Percentiles rank a stretch among this genome's conserved stretches.
These are phyloP conservation scores for Eretmocerus hayati DNA, from an alignment of 2,888 invertebrate species.

Conservation along the genomic window DNA sequence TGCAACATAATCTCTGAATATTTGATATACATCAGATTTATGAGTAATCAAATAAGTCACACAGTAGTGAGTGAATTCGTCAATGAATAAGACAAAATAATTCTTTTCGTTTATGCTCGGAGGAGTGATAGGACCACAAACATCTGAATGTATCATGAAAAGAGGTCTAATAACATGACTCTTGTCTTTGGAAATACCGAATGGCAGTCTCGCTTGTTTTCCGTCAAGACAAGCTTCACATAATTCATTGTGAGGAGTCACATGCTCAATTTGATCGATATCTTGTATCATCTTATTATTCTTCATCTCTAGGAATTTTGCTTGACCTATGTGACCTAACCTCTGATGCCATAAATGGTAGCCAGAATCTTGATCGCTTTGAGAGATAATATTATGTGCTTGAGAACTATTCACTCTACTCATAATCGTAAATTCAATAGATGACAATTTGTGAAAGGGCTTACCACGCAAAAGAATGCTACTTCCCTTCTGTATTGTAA, in stretches of 20 bases:
- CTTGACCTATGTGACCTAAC: constrained; percentile 7
- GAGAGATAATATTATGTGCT: no score
- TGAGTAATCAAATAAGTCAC: constrained; percentile 17
- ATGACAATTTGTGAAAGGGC: background rate
- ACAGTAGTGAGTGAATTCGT: no score
- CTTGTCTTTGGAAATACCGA: constrained; percentile 2
- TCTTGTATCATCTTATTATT: constrained; percentile 4
- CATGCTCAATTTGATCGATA: constrained; percentile 4
- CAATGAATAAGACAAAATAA: no score
- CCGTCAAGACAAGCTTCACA: constrained; percentile 14
- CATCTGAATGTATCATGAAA: constrained; percentile 19
- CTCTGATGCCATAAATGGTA: constrained; percentile 4
- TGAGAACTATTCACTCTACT: no score
- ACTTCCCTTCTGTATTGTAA: background rate
- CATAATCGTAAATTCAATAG: background rate
- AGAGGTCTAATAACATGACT: constrained; percentile 9
- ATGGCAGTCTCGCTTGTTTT: constrained; percentile 5
- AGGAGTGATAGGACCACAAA: no score
- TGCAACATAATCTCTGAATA: constrained; percentile 28
- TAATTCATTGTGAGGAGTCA: constrained; percentile 8
- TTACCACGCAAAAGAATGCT: background rate
- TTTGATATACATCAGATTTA: constrained; percentile 19
- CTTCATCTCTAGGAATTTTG: constrained; percentile 12
- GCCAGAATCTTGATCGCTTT: no score
- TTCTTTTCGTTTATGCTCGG: no score